A percentile compares a stretch with the other conserved stretches of the same genome.
These are phyloP conservation scores for Aphelenchoides fujianensis DNA, from an alignment of 1,140 invertebrate species.

Conservation along the genomic window DNA sequence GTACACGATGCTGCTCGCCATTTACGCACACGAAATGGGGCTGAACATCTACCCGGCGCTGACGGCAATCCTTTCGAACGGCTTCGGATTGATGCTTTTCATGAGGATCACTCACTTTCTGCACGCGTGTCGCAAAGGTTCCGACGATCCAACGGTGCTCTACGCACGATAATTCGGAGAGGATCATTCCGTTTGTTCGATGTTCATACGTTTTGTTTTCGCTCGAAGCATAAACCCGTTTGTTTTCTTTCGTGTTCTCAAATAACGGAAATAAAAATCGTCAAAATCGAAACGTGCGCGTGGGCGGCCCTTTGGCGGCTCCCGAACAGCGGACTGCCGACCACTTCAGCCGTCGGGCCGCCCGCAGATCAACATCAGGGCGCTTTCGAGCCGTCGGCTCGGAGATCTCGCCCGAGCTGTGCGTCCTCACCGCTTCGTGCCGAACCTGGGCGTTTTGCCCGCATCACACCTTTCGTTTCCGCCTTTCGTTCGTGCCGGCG, in stretches of 20 bases:
- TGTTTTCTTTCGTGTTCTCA: not conserved
- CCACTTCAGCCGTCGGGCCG: not conserved
- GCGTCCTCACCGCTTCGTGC: not conserved
- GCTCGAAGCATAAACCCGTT: not conserved
- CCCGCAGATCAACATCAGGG: too few species aligned
- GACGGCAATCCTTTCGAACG: conserved; percentile 44
- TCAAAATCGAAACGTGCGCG: not conserved
- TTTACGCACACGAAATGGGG: conserved; percentile 47
- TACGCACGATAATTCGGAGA: conserved; percentile 28
- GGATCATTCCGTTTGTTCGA: not conserved
- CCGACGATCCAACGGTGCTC: conserved; percentile 24
- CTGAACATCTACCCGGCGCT: conserved; percentile 52
- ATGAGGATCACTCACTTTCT: conserved; percentile 32
- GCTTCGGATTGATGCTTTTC: conserved; percentile 50
- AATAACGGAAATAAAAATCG: conserved; percentile 2
- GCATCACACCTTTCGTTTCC: not conserved
- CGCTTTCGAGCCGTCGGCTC: too few species aligned
- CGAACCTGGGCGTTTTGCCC: not conserved
- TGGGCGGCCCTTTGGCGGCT: conserved; percentile 2
- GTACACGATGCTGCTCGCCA: conserved; percentile 47
- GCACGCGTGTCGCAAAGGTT: conserved; percentile 22
- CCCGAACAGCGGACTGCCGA: not conserved
- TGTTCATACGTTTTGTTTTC: not conserved
- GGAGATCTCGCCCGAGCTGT: too few species aligned
- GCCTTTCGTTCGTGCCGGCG: not conserved